Evolutionary conservation across 2,797 vertebrate species (phyloP), one percentile per base, ranked within the genome.

Genomic region (Galago senegalensis): DNA sequence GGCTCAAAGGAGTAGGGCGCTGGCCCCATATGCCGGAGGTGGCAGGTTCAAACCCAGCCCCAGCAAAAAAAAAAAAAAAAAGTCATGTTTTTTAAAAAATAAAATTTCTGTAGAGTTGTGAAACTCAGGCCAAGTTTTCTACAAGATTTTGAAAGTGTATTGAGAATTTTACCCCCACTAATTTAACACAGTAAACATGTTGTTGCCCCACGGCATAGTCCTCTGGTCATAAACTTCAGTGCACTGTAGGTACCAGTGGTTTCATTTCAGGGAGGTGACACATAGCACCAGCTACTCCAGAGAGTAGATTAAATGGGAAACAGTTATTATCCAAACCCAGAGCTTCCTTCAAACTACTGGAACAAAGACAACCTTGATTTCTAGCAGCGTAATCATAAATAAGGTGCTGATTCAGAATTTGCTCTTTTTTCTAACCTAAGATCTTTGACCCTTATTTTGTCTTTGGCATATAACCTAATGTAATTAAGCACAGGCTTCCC

Each of bases 401-500:
- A 85, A 31, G 31, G 73, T 9, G 34, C 56, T 86, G 37, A 88
- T 72, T 95, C 63, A 82, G 40, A 58, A 49, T 72, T 58, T 87
- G 4, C 1, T 63, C 34, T 53, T 73, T 43, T 89, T 72, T 37
- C 56, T 34, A 83, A 2, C 40, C 29, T 86, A n/a, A 70, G 17
- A 11, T 79, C 37, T 80, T 88, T 79, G 86, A 58, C 49, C 58
- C 14, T 83, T 75, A 34, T 65, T 83, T 92, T 80, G 27, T 58
- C 72, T 88, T 96, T 91, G 73, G 43, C 53, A 5, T 2, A 56
- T 17, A 75, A 1, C 8, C 67, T 94, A 29, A 93, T 25, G 40
- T n/a, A 92, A 79, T 53, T 83, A 92, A 94, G 40, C 56, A 80
- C 58, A 83, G 56, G 17, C 34, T 83, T 89, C 63, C 67, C 49